These are phyloP conservation scores for Yponomeuta plumbellus DNA, from an alignment of 2,888 invertebrate genomes.

Conservation along the genomic window DNA sequence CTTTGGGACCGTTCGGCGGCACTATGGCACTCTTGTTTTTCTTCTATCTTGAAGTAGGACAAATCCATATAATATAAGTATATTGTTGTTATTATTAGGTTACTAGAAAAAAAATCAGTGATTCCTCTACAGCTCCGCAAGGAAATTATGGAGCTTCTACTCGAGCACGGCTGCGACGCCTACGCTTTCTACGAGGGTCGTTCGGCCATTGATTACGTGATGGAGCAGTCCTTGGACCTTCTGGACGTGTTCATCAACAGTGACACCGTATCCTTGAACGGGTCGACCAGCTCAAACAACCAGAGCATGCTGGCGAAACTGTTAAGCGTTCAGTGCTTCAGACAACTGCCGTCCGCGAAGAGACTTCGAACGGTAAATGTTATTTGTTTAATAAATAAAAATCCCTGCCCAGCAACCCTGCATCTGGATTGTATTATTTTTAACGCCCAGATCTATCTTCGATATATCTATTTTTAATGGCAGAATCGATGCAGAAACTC, in stretches of 20 bases:
- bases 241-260: slow-evolving; percentile 48
- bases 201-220: slow-evolving; percentile 47
- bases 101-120: no score
- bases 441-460: no score
- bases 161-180: slow-evolving; percentile 46
- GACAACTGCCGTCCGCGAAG: slow-evolving; percentile 32
- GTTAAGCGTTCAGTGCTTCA: slow-evolving; percentile 46
- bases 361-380: slow-evolving; percentile 43
- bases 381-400: neutral
- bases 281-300: slow-evolving; percentile 45
- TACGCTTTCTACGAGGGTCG: slow-evolving; percentile 41
- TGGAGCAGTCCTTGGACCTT: slow-evolving; percentile 38
- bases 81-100: no score
- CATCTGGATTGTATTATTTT: neutral
- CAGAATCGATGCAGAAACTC: no score
- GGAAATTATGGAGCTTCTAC: slow-evolving; percentile 43
- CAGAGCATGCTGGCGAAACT: slow-evolving; percentile 55
- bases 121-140: slow-evolving; percentile 36
- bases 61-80: no score
- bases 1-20: no score
- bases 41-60: no score
- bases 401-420: no score
- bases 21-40: no score
- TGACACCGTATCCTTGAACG: slow-evolving; percentile 47
- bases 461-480: no score